Conservation (phyloP, 2,113 vertebrate genomes). For the Tapirus terrestris region DNA sequence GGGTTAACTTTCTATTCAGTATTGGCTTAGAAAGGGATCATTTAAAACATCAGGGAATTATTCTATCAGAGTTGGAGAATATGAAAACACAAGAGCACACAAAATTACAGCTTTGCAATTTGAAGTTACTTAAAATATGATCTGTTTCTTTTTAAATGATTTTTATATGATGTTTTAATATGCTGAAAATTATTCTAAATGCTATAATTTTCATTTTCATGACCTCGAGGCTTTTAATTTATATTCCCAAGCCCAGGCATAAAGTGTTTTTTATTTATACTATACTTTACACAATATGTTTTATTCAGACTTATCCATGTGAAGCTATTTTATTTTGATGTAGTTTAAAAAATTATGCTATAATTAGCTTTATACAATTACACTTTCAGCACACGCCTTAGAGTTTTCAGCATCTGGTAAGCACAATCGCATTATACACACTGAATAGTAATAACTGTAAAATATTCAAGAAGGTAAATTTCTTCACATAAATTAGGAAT, state of each 20-base stretch:
- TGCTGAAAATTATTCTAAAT: background rate
- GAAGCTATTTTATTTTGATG: background rate
- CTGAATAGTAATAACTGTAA: background rate
- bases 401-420: background rate
- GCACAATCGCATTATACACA: background rate
- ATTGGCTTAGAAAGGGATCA: background rate
- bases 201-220: background rate
- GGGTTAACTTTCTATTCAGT: background rate
- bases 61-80: background rate
- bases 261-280: conserved; percentile 12
- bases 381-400: background rate
- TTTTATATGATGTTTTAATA: background rate
- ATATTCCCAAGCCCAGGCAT: background rate
- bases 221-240: background rate
- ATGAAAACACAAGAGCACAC: background rate
- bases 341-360: background rate
- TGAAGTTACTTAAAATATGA: background rate
- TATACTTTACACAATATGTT: background rate
- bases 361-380: background rate
- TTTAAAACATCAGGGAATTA: background rate
- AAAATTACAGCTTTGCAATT: background rate
- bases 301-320: background rate
- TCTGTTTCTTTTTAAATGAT: background rate
- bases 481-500: conserved; percentile 7
- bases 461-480: conserved; percentile 12